Percentiles rank a stretch among this genome's conserved stretches.
These are phyloP conservation scores for Penelope pileata DNA, from an alignment of 2,113 vertebrate species.

Conservation along the genomic window DNA sequence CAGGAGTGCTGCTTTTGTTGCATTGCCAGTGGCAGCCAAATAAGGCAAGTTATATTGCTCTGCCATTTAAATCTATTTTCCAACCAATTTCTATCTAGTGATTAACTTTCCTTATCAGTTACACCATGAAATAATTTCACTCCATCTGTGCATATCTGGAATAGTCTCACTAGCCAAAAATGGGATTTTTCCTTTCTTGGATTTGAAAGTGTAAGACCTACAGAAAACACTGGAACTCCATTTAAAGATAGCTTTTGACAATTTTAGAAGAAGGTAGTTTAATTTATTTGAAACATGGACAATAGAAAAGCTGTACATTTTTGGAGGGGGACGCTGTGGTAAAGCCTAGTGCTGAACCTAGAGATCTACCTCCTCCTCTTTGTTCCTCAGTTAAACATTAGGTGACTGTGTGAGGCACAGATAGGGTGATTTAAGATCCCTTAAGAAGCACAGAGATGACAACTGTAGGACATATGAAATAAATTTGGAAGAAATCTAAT, in stretches of 20 bases:
- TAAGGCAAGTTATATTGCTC: constrained; percentile 42
- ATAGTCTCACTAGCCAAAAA: neutral
- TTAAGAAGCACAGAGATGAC: neutral
- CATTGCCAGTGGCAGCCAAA: constrained; percentile 43
- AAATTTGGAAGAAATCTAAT: neutral
- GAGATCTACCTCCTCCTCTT: neutral
- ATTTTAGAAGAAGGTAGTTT: neutral
- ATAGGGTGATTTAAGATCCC: neutral
- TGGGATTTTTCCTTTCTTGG: neutral
- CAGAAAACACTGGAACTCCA: neutral
- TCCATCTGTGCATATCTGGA: constrained; percentile 38
- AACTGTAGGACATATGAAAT: neutral
- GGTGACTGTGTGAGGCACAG: neutral
- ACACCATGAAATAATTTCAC: constrained; percentile 49
- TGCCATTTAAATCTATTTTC: constrained; percentile 68
- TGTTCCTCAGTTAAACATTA: neutral
- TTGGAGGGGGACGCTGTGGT: neutral
- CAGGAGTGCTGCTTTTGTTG: constrained; percentile 50
- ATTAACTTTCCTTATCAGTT: constrained; percentile 56
- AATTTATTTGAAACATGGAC: neutral
- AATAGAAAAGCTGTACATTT: neutral
- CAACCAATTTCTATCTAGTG: constrained; percentile 50
- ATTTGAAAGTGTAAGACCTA: neutral
- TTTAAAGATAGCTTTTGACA: neutral
- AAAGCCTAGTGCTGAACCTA: neutral